Conservation (phyloP, 1,140 invertebrate species). For the Gonatopus flavifemur region DNA sequence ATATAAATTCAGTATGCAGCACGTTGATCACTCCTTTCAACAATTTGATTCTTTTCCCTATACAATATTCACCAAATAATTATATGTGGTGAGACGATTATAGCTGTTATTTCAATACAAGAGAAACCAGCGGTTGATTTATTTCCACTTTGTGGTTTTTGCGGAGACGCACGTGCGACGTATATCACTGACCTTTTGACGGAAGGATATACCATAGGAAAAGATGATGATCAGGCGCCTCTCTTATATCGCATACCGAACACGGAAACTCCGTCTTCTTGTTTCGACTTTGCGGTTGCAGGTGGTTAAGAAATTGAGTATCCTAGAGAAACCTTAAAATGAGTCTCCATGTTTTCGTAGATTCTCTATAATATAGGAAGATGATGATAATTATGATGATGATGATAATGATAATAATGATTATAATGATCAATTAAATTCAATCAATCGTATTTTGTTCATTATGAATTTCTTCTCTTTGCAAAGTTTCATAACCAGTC, state of each 20-base stretch:
- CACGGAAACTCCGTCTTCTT: constrained; percentile 28
- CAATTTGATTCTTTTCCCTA: too few species aligned
- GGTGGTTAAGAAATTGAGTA: constrained; percentile 29
- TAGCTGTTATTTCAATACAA: background rate
- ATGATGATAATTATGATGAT: too few species aligned
- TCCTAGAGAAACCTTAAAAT: constrained; percentile 17
- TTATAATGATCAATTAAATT: too few species aligned
- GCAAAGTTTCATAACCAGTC: too few species aligned
- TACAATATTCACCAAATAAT: too few species aligned
- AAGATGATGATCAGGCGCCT: background rate
- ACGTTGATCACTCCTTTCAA: too few species aligned
- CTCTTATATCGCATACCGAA: background rate
- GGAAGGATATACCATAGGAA: constrained; percentile 32
- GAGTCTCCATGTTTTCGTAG: too few species aligned
- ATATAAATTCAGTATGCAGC: too few species aligned
- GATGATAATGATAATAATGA: too few species aligned
- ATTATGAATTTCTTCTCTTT: too few species aligned
- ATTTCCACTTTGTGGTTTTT: constrained; percentile 36
- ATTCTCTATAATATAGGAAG: too few species aligned
- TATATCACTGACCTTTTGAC: constrained; percentile 25
- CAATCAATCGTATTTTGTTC: too few species aligned
- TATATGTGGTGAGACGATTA: background rate
- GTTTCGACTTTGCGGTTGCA: constrained; percentile 38
- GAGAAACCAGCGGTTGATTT: constrained; percentile 15
- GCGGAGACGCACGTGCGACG: constrained; percentile 28